Conservation (phyloP, 2,797 vertebrate species). For the Pseudomugil gertrudae region DNA sequence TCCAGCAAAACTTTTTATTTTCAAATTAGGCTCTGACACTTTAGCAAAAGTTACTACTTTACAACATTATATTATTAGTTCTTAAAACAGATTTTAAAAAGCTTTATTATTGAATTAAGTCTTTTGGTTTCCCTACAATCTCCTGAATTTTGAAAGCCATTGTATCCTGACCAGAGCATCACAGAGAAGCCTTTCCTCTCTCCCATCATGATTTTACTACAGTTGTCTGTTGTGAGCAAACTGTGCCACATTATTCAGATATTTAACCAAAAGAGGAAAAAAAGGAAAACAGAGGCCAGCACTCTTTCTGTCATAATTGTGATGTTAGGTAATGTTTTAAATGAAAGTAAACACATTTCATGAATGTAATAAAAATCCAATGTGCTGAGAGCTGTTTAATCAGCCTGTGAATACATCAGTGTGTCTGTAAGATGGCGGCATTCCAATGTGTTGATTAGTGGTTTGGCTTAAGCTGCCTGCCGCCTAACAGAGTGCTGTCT, state of each 20-base stretch:
- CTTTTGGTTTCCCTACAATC: not conserved
- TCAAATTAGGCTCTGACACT: not conserved
- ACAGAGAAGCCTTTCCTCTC: constrained; percentile 53
- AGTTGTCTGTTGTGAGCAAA: constrained; percentile 57
- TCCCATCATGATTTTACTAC: constrained; percentile 48
- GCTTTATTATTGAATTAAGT: not conserved
- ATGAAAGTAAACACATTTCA: constrained; percentile 78
- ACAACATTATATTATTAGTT: not conserved
- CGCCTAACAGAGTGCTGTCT: constrained; percentile 69
- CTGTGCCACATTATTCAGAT: constrained; percentile 34
- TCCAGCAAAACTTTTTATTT: not conserved
- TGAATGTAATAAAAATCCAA: constrained; percentile 79
- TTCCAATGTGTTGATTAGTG: constrained; percentile 79
- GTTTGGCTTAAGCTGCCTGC: constrained; percentile 74
- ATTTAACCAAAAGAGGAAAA: constrained; percentile 20
- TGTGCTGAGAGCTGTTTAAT: constrained; percentile 80
- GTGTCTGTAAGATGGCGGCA: constrained; percentile 70
- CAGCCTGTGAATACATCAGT: constrained; percentile 76
- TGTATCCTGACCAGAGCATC: constrained; percentile 38
- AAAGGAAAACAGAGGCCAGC: constrained; percentile 55
- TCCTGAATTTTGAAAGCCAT: not conserved
- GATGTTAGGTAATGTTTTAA: constrained; percentile 79
- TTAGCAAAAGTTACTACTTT: not conserved
- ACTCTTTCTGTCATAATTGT: constrained; percentile 67
- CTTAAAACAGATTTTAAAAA: not conserved